These are phyloP conservation scores for Strigamia crassipes DNA, from an alignment of 2,888 invertebrate species.

Conservation along the genomic window DNA sequence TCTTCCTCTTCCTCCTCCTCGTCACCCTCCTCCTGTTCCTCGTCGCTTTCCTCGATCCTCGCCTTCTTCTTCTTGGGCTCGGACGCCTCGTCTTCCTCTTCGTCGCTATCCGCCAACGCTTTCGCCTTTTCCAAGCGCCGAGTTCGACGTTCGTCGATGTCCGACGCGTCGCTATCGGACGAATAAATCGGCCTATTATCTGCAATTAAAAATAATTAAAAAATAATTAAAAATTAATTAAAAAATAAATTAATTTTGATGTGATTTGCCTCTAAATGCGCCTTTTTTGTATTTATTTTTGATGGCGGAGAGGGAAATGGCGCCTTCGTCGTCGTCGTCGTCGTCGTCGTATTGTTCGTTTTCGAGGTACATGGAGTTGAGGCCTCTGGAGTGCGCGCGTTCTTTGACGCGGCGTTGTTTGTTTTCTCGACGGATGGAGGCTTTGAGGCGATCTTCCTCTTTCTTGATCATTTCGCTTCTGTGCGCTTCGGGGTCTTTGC, in stretches of 20 bases:
- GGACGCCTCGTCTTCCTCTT: slow-evolving; percentile 33
- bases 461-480: slow-evolving; percentile 91
- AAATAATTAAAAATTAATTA: no score
- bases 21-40: slow-evolving; percentile 49
- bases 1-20: slow-evolving; percentile 42
- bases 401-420: slow-evolving; percentile 66
- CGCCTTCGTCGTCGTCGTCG: slow-evolving; percentile 91
- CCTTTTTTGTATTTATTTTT: slow-evolving; percentile 90
- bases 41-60: slow-evolving; percentile 48
- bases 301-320: slow-evolving; percentile 89
- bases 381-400: slow-evolving; percentile 60
- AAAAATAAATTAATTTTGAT: no score
- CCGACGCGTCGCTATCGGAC: slow-evolving; percentile 50
- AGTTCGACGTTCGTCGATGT: slow-evolving; percentile 49
- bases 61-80: slow-evolving; percentile 47
- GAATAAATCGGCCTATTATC: slow-evolving; percentile 48
- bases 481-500: slow-evolving; percentile 91
- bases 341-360: slow-evolving; percentile 73
- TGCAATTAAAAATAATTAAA: neutral
- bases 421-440: slow-evolving; percentile 76
- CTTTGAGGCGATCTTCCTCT: slow-evolving; percentile 93
- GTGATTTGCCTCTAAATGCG: slow-evolving; percentile 59
- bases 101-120: slow-evolving; percentile 49
- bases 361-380: slow-evolving; percentile 64
- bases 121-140: slow-evolving; percentile 49